Base-by-base conservation (phyloP, 2,797 vertebrate species). In the Discoglossus pictus region DNA sequence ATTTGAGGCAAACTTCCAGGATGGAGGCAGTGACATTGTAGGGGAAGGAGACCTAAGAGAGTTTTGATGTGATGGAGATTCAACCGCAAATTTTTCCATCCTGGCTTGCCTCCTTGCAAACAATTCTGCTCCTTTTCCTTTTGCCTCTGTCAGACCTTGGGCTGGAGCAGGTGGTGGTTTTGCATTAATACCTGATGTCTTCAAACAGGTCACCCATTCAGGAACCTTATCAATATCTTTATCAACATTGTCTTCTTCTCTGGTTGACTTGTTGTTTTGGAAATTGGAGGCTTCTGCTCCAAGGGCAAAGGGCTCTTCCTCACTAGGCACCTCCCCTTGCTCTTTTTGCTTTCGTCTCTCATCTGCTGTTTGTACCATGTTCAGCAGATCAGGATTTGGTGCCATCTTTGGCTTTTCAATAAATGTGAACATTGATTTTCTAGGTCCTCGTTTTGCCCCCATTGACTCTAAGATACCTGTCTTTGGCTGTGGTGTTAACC, bases 341-440 rank as follows among this genome's bases (percentile, higher is more conserved):
- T 88, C 84, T 75, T 80, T 90, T 48, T 86, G 86, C 78, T 93
- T 96, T 81, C 91, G 93, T 78, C 84, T 92, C 68, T 91, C 92
- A 67, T 99, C 97, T 0, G 74, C 87, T 0, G 92, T 95, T 79
- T 98, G 96, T 2, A 99, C 97, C 79, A 99, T 79, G 42, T 94
- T 93, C 67, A 99, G 85, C 58, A 99, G 89, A 70, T 97, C 97
- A 0, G 97, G 97, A 75, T 98, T 99, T 0, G 97, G 97, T 31
- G 93, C 82, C 46, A 98, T 75, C 66, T 96, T 93, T 0, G 89
- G 85, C 77, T 98, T 98, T 83, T 99, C 96, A 34, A 98, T 92
- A 1, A 99, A 99, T 1, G 97, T 99, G 89, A 99, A 99, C 97
- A 99, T 99, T 21, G 96, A 86, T 73, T 96, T 99, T 35, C 84